These are phyloP conservation scores for Ianthella basta DNA, from an alignment of 37 sponge, comb jelly and placozoan species.

Conservation along the genomic window DNA sequence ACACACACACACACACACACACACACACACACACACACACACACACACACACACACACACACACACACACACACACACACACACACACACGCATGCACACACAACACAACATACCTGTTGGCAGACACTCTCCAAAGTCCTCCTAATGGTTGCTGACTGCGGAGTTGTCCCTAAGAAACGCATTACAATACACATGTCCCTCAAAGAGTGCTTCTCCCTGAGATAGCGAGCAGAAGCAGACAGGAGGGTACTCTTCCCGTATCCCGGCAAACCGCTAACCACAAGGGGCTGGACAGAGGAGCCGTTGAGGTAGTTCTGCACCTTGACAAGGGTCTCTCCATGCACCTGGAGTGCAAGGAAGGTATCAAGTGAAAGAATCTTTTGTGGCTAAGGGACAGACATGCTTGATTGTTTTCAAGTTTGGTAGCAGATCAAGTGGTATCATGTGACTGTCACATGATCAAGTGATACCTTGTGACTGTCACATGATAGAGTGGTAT, in stretches of 20 bases:
- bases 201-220: conserved; percentile 29
- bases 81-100: no score
- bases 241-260: conserved; percentile 80
- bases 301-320: conserved; percentile 46
- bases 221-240: conserved; percentile 50
- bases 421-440: no score
- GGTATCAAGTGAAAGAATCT: no score
- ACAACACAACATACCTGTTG: conserved; percentile 62
- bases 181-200: conserved; percentile 46
- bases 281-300: conserved; percentile 59
- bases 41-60: no score
- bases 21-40: no score
- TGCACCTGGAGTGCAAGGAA: conserved; percentile 10
- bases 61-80: no score
- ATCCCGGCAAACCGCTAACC: conserved; percentile 61
- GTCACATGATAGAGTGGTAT: no score
- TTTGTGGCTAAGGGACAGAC: no score
- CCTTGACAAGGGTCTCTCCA: conserved; percentile 9
- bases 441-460: no score
- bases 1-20: no score
- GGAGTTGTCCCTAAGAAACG: conserved; percentile 77
- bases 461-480: no score
- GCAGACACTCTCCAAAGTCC: conserved; percentile 65
- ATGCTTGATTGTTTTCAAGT: no score
- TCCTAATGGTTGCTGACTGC: conserved; percentile 45